Percentiles rank a stretch among this genome's conserved stretches.
Evolutionary conservation across 1,140 invertebrate species (phyloP).

Genomic region (Andrena cerasifolii): DNA sequence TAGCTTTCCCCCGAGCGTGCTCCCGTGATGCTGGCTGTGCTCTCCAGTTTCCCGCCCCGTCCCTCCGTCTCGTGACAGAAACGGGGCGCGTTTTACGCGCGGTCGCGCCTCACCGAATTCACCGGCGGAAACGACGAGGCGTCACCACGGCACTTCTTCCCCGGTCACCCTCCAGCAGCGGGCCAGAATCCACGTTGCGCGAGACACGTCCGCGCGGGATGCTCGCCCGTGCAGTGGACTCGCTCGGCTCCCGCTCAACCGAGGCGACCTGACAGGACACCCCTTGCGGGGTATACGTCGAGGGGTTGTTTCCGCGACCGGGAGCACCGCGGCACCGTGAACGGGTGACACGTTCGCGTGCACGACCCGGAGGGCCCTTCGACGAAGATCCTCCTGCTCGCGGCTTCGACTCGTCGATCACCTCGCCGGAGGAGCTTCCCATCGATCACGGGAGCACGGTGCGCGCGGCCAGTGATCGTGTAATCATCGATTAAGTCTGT

Average conservation of each 20-base stretch:
- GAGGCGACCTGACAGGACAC: not conserved
- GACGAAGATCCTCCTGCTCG: no score
- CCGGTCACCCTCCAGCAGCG: not conserved
- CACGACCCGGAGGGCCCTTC: no score
- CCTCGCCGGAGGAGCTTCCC: not conserved
- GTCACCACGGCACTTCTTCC: not conserved
- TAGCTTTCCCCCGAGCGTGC: slow-evolving; percentile 57
- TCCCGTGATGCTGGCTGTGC: slow-evolving; percentile 55
- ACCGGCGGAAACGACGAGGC: no score
- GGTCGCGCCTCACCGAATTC: no score
- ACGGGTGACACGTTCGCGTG: no score
- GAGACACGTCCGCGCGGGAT: not conserved
- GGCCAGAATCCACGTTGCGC: not conserved
- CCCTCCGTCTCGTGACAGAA: slow-evolving; percentile 38
- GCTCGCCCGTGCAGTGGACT: slow-evolving; percentile 16
- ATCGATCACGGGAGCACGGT: slow-evolving; percentile 4
- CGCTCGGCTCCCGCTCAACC: slow-evolving; percentile 14
- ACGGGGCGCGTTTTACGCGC: not conserved
- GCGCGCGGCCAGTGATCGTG: slow-evolving; percentile 23
- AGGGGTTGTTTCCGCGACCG: no score
- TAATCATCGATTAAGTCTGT: slow-evolving; percentile 25
- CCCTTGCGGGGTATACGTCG: no score
- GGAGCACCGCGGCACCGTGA: no score
- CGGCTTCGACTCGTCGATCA: not conserved
- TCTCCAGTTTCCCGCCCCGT: not conserved